These are phyloP conservation scores for Brachionus sp. DNA, from an alignment of 1,140 invertebrate species.

Conservation along the genomic window DNA sequence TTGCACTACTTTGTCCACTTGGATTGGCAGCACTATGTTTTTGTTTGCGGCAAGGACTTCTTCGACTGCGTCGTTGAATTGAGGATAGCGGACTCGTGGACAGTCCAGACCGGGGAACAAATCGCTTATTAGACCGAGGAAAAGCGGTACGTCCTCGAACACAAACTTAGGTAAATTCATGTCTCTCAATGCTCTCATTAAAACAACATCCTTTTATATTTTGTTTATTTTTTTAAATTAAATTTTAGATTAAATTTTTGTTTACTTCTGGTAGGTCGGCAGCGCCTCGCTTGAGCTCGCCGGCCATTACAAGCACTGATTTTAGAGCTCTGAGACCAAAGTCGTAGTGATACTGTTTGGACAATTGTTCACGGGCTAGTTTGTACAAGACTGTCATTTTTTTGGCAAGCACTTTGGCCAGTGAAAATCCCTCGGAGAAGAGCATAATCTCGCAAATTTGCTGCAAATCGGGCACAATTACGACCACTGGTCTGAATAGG, in stretches of 20 bases:
- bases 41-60: conserved; percentile 66
- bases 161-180: conserved; percentile 89
- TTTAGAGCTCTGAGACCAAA: conserved; percentile 84
- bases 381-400: conserved; percentile 87
- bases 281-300: conserved; percentile 73
- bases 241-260: background rate
- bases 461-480: conserved; percentile 80
- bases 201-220: conserved; percentile 19
- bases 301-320: conserved; percentile 81
- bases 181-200: conserved; percentile 74
- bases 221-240: background rate
- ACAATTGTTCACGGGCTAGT: conserved; percentile 76
- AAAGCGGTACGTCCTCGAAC: conserved; percentile 81
- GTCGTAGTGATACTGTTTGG: conserved; percentile 87
- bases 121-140: conserved; percentile 79
- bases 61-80: conserved; percentile 75
- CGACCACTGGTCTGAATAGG: conserved; percentile 80
- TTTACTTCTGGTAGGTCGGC: conserved; percentile 68
- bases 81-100: conserved; percentile 74
- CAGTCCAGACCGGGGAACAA: conserved; percentile 82
- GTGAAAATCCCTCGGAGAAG: conserved; percentile 81
- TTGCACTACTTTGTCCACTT: conserved; percentile 83
- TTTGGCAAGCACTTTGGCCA: conserved; percentile 79
- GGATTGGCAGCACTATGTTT: conserved; percentile 72
- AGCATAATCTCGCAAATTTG: conserved; percentile 84